Percentiles rank a stretch among this genome's conserved stretches.
Conservation (phyloP, 2,797 vertebrate genomes). For the Luscinia megarhynchos region DNA sequence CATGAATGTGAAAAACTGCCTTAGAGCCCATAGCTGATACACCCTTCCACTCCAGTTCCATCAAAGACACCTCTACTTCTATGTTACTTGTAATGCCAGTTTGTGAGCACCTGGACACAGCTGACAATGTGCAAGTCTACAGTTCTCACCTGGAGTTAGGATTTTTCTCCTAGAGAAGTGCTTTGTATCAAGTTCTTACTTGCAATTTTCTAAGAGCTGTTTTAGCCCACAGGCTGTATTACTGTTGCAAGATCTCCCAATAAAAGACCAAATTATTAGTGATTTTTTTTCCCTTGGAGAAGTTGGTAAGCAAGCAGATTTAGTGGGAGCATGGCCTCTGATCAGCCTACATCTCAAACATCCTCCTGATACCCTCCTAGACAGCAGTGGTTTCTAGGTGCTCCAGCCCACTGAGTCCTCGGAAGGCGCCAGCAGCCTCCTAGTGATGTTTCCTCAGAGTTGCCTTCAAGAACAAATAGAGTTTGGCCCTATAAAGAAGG, state of each 20-base stretch:
- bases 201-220: not conserved
- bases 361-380: not conserved
- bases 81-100: not conserved
- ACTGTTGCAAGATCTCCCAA: not conserved
- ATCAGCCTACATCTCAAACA: not conserved
- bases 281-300: not conserved
- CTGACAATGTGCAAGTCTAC: not conserved
- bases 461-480: not conserved
- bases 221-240: slow-evolving; percentile 20
- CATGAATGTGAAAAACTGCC: not conserved
- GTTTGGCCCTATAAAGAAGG: not conserved
- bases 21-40: not conserved
- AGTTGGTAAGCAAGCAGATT: not conserved
- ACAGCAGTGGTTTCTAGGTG: not conserved
- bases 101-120: not conserved
- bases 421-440: not conserved
- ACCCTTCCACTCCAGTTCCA: not conserved
- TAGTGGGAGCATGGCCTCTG: not conserved
- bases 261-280: not conserved
- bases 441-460: not conserved
- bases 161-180: not conserved
- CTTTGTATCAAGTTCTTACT: not conserved
- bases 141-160: not conserved
- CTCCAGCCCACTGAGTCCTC: not conserved
- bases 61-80: not conserved